These are phyloP conservation scores for Spermophilus dauricus DNA, from an alignment of 2,113 vertebrate species.

Conservation along the genomic window DNA sequence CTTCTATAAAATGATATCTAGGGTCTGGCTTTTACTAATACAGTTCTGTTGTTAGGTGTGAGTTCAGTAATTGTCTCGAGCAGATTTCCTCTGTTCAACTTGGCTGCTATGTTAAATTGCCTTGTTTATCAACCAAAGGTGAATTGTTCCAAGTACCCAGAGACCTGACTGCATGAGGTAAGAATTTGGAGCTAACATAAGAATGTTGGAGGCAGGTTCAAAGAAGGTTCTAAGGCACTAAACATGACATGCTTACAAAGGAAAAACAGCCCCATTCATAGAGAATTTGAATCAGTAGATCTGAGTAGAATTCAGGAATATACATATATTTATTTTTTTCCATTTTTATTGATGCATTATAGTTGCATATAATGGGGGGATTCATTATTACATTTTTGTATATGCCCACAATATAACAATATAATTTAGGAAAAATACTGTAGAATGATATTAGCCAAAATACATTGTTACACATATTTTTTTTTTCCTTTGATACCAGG, in stretches of 20 bases:
- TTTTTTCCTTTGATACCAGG: too few relatives aligned
- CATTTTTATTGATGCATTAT: background rate
- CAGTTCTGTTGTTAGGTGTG: background rate
- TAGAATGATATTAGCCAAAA: too few relatives aligned
- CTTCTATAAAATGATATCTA: background rate
- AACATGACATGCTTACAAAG: background rate
- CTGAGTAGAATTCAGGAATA: background rate
- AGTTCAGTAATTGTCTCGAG: background rate
- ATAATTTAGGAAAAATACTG: too few relatives aligned
- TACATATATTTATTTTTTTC: background rate
- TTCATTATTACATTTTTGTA: too few relatives aligned
- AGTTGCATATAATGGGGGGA: too few relatives aligned
- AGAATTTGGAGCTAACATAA: slow-evolving; percentile 22
- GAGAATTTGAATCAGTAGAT: background rate
- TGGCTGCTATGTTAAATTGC: background rate
- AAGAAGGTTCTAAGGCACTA: background rate
- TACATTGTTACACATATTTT: background rate
- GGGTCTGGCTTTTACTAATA: background rate
- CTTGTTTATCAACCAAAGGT: background rate
- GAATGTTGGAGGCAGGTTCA: background rate
- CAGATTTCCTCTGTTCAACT: background rate
- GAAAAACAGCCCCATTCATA: background rate
- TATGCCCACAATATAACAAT: too few relatives aligned
- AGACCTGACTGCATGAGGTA: background rate
- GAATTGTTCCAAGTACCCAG: background rate